Evolutionary conservation across 2,113 vertebrate species (phyloP).

Genomic region (Rhinopomastus cyanomelas): DNA sequence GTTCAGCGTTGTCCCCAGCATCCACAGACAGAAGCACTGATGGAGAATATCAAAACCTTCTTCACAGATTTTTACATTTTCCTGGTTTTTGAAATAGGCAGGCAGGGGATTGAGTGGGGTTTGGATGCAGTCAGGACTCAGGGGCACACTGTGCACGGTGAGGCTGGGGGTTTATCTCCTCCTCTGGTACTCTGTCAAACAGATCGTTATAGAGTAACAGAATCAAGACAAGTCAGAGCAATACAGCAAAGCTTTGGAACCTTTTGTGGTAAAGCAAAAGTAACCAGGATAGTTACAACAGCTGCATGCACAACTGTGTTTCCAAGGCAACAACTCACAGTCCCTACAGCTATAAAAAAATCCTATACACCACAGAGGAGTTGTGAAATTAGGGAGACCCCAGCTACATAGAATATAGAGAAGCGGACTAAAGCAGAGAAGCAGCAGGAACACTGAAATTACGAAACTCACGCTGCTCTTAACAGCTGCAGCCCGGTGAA

Average conservation of each 20-base stretch:
- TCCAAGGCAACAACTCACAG: conserved; percentile 57
- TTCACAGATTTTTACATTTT: background rate
- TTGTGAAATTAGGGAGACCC: conserved; percentile 45
- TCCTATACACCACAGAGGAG: conserved; percentile 32
- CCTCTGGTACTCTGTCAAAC: conserved; percentile 32
- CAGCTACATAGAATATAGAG: conserved; percentile 28
- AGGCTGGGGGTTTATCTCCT: conserved; percentile 24
- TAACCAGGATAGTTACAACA: conserved; percentile 56
- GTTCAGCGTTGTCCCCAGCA: background rate
- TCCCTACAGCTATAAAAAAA: conserved; percentile 29
- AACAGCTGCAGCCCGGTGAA: background rate
- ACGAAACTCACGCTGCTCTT: background rate
- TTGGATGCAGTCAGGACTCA: background rate
- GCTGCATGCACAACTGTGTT: conserved; percentile 69
- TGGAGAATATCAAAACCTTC: accelerated
- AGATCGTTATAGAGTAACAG: conserved; percentile 12
- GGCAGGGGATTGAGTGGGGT: background rate
- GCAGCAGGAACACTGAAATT: conserved; percentile 11
- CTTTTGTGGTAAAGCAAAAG: conserved; percentile 45
- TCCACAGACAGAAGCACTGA: background rate
- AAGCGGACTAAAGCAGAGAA: conserved; percentile 24
- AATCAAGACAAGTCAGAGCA: conserved; percentile 37
- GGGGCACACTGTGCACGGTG: background rate
- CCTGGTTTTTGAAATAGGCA: background rate
- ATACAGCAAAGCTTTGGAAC: conserved; percentile 44